Percentiles rank a stretch among this genome's conserved stretches.
These are phyloP conservation scores for Neoseiulus cucumeris DNA, from an alignment of 1,140 invertebrate genomes.

Conservation along the genomic window DNA sequence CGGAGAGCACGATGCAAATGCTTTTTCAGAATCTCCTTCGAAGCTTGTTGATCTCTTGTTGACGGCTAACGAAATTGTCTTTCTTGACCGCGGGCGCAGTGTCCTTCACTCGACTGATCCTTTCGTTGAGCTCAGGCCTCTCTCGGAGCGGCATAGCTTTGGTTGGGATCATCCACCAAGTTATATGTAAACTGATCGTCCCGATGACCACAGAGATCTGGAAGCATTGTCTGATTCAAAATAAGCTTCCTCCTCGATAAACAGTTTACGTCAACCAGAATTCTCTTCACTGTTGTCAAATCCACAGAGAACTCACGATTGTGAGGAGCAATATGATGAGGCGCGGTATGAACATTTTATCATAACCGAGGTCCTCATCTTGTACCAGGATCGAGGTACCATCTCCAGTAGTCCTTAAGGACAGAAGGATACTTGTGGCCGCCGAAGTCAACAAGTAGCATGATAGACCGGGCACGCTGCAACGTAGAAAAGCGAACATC, in stretches of 20 bases:
- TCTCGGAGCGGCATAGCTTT: background rate
- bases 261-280: background rate
- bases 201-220: background rate
- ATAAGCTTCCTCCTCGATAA: background rate
- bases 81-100: background rate
- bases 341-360: background rate
- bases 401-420: background rate
- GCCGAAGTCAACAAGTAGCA: background rate
- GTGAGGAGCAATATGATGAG: background rate
- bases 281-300: background rate
- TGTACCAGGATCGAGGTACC: background rate
- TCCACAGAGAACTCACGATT: background rate
- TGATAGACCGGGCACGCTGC: background rate
- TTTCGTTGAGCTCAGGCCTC: background rate
- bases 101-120: background rate
- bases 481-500: background rate
- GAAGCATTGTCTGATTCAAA: background rate
- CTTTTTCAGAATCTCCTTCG: background rate
- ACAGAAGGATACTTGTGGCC: background rate
- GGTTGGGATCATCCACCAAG: background rate
- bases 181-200: background rate
- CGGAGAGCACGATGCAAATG: too few relatives aligned
- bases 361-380: background rate
- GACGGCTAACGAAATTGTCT: background rate
- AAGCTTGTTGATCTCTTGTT: background rate